Base-by-base conservation (phyloP, 2,797 vertebrate species). In the Pogonophryne albipinna region DNA sequence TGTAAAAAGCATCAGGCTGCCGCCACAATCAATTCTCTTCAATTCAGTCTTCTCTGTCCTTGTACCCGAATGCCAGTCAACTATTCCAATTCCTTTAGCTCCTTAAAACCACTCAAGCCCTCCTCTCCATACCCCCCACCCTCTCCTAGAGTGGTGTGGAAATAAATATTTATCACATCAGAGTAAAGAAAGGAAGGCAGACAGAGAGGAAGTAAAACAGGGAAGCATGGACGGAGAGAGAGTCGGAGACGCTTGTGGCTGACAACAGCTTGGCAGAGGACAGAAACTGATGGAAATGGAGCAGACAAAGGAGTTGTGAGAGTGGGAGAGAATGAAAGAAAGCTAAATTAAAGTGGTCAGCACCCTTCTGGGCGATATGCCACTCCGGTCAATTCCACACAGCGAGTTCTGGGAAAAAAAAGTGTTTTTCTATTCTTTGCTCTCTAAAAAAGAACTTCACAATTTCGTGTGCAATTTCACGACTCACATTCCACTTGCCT, bases 161-260 rank as follows among this genome's bases (percentile, higher is more conserved):
- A 86, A 92, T 92, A 91, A 87, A 94, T 93, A 91, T 93, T 92
- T 91, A 92, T 92, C 77, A 77, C 82, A 82, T 78, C 74, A 76
- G 67, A 82, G 68, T 34, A 73, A 74, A 81, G 64, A 74, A 75
- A 74, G 46, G 71, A 15, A 77, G 70, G 52, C 11, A 10, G 60
- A 74, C 61, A 64, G 34, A 74, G 19, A 70, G 65, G 65, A 6
- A 55, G 27, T 10, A 52, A 52, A 56, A 66, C 4, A 53, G 55
- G 14, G 42, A 78, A 44, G 49, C 10, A 62, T 46, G 23, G 57
- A 63, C 45, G 73, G 41, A 75, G 56, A 66, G 34, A 68, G 31
- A 78, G 72, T 16, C 23, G 56, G 52, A 64, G 76, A 72, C 49
- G 80, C 87, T 85, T 66, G 87, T 79, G 86, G 83, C 85, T 80